These are phyloP conservation scores for Mustela lutreola DNA, from an alignment of 2,113 vertebrate genomes.

Conservation along the genomic window DNA sequence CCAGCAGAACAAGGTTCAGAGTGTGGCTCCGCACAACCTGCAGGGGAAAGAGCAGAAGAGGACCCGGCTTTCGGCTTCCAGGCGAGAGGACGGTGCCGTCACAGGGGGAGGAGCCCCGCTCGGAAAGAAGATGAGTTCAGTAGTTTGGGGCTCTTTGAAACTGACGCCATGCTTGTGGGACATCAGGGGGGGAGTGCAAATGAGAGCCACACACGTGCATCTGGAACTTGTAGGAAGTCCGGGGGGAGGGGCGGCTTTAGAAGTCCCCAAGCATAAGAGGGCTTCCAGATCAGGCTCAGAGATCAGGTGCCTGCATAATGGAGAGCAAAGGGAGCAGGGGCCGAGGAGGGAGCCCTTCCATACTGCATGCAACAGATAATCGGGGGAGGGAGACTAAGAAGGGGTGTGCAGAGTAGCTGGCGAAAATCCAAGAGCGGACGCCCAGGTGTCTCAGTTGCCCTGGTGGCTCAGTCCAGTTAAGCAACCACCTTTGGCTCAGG, in stretches of 20 bases:
- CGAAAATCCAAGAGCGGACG: not conserved
- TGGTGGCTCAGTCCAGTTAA: too few relatives aligned
- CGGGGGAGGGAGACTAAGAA: not conserved
- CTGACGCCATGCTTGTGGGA: not conserved
- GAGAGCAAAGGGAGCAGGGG: not conserved
- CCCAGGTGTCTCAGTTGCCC: not conserved
- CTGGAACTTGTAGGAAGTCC: not conserved
- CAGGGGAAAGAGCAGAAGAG: not conserved
- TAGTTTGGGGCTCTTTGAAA: too few relatives aligned
- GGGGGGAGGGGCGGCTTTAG: not conserved
- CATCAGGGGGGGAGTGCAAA: too few relatives aligned
- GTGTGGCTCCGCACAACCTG: not conserved
- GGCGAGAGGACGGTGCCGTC: too few relatives aligned
- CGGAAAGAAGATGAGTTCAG: not conserved
- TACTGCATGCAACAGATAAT: too few relatives aligned
- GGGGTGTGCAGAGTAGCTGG: not conserved
- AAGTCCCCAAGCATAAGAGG: not conserved
- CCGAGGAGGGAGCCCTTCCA: not conserved
- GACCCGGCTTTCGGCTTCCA: not conserved
- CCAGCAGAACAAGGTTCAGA: not conserved
- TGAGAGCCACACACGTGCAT: accelerated
- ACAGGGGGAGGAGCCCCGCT: too few relatives aligned
- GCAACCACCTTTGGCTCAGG: not conserved
- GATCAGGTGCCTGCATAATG: not conserved
- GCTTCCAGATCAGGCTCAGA: not conserved